phyloP scores from a whole-genome alignment of 2,113 vertebrate species.

The sheep (Ovis aries) region DNA sequence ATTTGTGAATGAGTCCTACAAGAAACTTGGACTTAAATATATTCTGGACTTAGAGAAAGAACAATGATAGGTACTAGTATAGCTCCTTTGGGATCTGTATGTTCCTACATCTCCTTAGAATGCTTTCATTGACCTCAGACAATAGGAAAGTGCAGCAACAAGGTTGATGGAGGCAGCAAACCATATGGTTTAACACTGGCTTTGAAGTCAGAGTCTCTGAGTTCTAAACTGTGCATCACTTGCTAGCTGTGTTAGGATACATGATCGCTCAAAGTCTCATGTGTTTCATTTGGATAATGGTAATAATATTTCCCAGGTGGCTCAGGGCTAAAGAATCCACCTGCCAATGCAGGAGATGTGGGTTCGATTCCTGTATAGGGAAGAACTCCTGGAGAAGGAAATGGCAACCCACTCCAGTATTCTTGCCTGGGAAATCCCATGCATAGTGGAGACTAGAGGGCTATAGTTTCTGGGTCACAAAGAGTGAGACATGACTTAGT shows the following conservation, averaged over 20 bases:
- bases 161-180: not conserved
- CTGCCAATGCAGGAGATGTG: not conserved
- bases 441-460: not conserved
- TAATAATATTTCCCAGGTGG: not conserved
- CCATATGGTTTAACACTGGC: rapidly evolving
- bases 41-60: not conserved
- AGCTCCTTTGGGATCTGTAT: not conserved
- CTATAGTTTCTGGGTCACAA: not conserved
- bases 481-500: not conserved
- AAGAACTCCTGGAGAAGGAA: not conserved
- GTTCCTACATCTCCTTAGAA: not conserved
- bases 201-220: not conserved
- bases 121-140: not conserved
- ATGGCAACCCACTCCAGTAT: not conserved
- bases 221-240: not conserved
- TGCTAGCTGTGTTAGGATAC: not conserved
- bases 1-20: not conserved
- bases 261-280: not conserved
- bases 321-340: not conserved
- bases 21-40: not conserved
- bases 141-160: not conserved
- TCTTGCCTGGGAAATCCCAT: not conserved
- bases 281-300: not conserved
- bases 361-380: rapidly evolving
- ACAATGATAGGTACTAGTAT: not conserved